Evolutionary conservation across 2,113 vertebrate species (phyloP).

Genomic region (Arenaria interpres): DNA sequence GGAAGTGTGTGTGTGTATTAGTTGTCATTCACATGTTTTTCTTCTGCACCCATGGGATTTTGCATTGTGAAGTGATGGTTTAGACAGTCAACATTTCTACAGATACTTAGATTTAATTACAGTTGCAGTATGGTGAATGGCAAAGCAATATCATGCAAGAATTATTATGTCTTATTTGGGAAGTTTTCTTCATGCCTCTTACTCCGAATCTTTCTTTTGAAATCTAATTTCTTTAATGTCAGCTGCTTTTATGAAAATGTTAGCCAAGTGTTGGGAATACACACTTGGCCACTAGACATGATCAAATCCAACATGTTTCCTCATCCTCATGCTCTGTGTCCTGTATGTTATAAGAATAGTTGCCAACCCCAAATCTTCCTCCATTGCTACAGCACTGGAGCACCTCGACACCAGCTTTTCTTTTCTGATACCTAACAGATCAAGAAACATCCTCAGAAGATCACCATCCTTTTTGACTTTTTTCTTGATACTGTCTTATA

Average conservation of each 20-base stretch:
- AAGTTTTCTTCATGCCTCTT: neutral
- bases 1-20: neutral
- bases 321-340: neutral
- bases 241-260: neutral
- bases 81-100: neutral
- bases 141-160: neutral
- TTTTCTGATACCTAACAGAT: neutral
- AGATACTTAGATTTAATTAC: neutral
- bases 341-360: neutral
- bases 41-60: neutral
- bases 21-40: neutral
- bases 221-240: neutral
- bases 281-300: neutral
- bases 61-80: neutral
- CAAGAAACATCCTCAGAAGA: neutral
- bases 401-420: neutral
- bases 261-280: fast-evolving
- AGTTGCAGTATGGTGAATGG: neutral
- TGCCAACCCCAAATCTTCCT: neutral
- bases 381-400: fast-evolving
- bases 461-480: neutral
- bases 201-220: neutral
- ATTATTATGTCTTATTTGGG: neutral
- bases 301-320: neutral
- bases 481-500: neutral